Evolutionary conservation across 2,888 invertebrate genomes (phyloP).

Genomic region (Tryphoninae sp.): DNA sequence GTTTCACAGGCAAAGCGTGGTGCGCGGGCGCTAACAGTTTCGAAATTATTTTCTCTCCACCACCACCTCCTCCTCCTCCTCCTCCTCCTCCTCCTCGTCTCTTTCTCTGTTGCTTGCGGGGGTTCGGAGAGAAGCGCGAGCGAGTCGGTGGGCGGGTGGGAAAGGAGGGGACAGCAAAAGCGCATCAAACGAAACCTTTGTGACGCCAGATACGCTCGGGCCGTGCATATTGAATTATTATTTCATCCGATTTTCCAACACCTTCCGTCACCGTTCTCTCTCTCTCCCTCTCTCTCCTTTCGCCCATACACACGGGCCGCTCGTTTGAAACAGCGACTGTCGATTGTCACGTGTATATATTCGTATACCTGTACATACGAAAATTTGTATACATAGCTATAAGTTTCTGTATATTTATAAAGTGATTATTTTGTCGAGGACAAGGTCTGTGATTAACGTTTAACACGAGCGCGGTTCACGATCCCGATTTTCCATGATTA

Average conservation of each 20-base stretch:
- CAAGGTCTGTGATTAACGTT: slow-evolving; percentile 57
- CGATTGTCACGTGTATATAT: slow-evolving; percentile 39
- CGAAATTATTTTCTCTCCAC: slow-evolving; percentile 60
- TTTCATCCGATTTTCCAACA: slow-evolving; percentile 64
- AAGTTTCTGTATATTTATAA: background rate
- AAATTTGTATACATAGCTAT: slow-evolving; percentile 13
- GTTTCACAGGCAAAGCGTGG: slow-evolving; percentile 51
- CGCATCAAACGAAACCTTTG: slow-evolving; percentile 64
- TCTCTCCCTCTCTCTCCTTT: slow-evolving; percentile 1
- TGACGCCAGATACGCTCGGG: slow-evolving; percentile 60
- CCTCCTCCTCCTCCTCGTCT: slow-evolving; percentile 8
- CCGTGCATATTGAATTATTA: slow-evolving; percentile 63
- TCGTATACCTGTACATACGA: slow-evolving; percentile 1
- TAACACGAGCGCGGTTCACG: background rate
- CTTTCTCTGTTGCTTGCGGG: slow-evolving; percentile 18
- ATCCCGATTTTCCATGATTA: slow-evolving; percentile 26
- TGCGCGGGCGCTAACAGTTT: slow-evolving; percentile 54
- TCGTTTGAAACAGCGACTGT: slow-evolving; percentile 44
- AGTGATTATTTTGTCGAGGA: slow-evolving; percentile 51
- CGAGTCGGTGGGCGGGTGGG: slow-evolving; percentile 5
- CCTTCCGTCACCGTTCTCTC: slow-evolving; percentile 40
- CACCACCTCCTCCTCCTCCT: slow-evolving; percentile 8
- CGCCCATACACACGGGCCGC: background rate
- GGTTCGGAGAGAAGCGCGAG: slow-evolving; percentile 18
- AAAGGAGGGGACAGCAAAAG: slow-evolving; percentile 30